A percentile compares a stretch with the other conserved stretches of the same genome.
These are phyloP conservation scores for Holocentrus rufus DNA, from an alignment of 2,797 vertebrate genomes.

Conservation along the genomic window DNA sequence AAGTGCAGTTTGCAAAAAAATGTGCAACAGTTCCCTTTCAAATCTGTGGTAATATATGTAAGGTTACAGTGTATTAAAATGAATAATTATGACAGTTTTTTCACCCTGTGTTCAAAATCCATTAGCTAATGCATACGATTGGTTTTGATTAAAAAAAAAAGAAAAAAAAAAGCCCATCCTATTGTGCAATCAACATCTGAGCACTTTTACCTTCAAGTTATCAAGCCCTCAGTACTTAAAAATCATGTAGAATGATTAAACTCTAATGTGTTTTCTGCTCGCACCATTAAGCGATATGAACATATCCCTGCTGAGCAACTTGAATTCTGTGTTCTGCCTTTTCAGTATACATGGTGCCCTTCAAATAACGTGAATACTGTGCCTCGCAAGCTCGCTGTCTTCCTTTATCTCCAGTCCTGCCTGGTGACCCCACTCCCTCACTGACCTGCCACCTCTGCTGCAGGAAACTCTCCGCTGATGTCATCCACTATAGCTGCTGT, in stretches of 20 bases:
- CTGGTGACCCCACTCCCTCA: constrained; percentile 31
- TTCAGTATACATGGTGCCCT: constrained; percentile 19
- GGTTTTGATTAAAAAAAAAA: neutral
- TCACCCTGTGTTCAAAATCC: neutral
- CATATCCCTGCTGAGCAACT: constrained; percentile 19
- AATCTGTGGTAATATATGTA: neutral
- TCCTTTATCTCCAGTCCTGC: constrained; percentile 31
- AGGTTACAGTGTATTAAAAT: neutral
- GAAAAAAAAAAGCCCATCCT: neutral
- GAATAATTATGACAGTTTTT: neutral
- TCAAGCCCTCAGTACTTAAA: neutral
- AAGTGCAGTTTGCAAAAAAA: no score
- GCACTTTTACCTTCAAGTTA: constrained; percentile 4
- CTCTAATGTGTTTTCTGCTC: neutral
- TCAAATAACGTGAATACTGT: constrained; percentile 28
- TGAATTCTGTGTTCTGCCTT: constrained; percentile 1
- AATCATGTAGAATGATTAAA: constrained; percentile 1
- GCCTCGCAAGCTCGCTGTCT: constrained; percentile 17
- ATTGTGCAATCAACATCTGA: neutral
- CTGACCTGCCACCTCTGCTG: constrained; percentile 3
- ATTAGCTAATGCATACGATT: constrained; percentile 19
- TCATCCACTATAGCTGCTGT: constrained; percentile 40
- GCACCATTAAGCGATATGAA: neutral
- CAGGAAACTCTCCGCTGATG: constrained; percentile 29
- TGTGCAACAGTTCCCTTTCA: neutral